Conservation (phyloP, 2,888 invertebrate species). For the Cheilosia grossa region DNA sequence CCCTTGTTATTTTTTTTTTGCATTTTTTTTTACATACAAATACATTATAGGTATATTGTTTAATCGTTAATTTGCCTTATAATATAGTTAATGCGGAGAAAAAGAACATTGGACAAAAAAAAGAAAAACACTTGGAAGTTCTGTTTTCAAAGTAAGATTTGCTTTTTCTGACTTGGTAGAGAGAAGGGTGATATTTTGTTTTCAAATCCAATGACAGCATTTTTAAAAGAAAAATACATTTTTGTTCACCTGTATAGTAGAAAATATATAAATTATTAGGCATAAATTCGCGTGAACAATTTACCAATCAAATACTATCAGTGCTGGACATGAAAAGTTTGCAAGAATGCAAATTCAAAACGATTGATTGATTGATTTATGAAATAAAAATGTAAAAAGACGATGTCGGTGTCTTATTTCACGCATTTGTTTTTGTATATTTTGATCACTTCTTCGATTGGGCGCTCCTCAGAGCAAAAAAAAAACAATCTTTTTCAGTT, state of each 20-base stretch:
- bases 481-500: too few species aligned
- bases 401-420: neutral
- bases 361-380: conserved; percentile 57
- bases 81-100: conserved; percentile 25
- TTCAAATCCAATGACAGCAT: neutral
- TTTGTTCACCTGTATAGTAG: conserved; percentile 64
- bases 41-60: conserved; percentile 58
- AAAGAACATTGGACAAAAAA: neutral
- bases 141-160: conserved; percentile 4
- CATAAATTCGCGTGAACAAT: conserved; percentile 53
- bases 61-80: conserved; percentile 57
- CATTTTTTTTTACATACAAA: conserved; percentile 26
- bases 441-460: too few species aligned
- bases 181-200: neutral
- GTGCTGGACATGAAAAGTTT: conserved; percentile 48
- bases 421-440: neutral
- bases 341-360: conserved; percentile 37
- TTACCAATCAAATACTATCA: conserved; percentile 2
- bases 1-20: conserved; percentile 34
- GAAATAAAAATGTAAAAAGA: conserved; percentile 67
- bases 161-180: neutral
- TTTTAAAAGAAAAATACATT: conserved; percentile 15
- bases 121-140: neutral
- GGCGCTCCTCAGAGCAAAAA: too few species aligned
- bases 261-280: conserved; percentile 52